phyloP scores from a whole-genome alignment of 2,113 vertebrate species.

The Saccopteryx leptura region DNA sequence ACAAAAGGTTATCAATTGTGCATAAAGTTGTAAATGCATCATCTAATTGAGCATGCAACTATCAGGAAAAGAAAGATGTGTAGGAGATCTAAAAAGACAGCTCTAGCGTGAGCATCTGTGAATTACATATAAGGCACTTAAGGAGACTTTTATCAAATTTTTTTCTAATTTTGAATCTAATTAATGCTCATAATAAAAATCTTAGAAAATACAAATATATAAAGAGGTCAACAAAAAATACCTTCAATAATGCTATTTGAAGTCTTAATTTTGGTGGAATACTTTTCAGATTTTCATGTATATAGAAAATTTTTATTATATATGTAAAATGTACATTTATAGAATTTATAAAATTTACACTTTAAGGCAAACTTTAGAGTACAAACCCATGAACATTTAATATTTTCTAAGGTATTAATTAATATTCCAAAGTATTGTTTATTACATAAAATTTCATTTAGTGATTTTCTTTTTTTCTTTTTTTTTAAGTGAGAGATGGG shows the following conservation, averaged over 20 bases:
- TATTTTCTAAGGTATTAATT: not conserved
- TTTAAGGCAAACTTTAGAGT: constrained; percentile 3
- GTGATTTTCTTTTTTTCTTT: not conserved
- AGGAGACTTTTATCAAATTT: not conserved
- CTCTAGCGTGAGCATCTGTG: not conserved
- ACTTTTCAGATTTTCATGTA: not conserved
- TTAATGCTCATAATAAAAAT: constrained; percentile 40
- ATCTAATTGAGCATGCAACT: not conserved
- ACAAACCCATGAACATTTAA: not conserved
- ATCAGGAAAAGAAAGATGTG: constrained; percentile 2
- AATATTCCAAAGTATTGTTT: constrained; percentile 22
- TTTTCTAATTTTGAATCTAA: constrained; percentile 38
- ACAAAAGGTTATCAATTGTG: constrained; percentile 20
- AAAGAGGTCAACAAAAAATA: constrained; percentile 3
- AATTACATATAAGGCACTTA: not conserved
- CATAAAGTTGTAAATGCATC: not conserved
- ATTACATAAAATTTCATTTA: not conserved
- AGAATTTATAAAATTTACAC: constrained; percentile 47
- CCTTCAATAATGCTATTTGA: not conserved
- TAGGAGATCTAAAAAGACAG: not conserved
- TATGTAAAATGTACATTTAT: not conserved
- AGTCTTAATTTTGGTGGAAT: not conserved
- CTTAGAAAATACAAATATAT: not conserved
- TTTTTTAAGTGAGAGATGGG: no score
- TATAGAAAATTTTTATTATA: not conserved